Conservation (phyloP, 2,113 vertebrate species). For the Lasiurus cinereus region DNA sequence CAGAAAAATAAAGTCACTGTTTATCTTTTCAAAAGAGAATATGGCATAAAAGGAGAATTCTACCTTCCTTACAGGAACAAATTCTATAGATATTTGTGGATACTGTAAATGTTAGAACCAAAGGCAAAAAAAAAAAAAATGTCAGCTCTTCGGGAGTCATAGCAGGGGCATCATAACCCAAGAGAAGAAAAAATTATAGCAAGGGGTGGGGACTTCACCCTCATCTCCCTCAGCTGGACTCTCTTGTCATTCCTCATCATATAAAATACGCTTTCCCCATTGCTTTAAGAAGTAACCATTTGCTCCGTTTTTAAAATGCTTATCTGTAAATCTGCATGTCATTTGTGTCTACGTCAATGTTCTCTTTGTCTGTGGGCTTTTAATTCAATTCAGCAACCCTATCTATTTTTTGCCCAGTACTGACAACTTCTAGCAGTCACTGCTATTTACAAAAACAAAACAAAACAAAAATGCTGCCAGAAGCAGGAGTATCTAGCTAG, state of each 20-base stretch:
- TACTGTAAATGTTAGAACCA: background rate
- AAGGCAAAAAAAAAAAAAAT: background rate
- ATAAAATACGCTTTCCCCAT: background rate
- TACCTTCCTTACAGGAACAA: background rate
- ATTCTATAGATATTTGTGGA: background rate
- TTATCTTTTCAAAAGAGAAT: conserved; percentile 21
- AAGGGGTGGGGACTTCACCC: accelerated
- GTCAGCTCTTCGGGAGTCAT: background rate
- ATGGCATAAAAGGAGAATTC: background rate
- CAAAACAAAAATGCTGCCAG: background rate
- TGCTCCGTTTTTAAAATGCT: conserved; percentile 32
- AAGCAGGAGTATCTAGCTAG: conserved; percentile 4
- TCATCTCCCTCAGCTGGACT: background rate
- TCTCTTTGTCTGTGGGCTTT: conserved; percentile 31
- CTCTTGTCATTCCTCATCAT: background rate
- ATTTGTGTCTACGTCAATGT: background rate
- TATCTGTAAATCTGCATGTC: conserved; percentile 42
- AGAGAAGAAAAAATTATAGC: background rate
- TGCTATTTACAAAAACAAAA: conserved; percentile 26
- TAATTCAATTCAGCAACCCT: conserved; percentile 54
- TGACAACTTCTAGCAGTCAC: conserved; percentile 15
- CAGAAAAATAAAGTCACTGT: conserved; percentile 8
- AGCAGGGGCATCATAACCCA: background rate
- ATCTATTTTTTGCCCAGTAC: background rate
- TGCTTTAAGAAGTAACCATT: conserved; percentile 31